phyloP scores from a whole-genome alignment of 2,113 vertebrate species.

The Coracopsis vasa region DNA sequence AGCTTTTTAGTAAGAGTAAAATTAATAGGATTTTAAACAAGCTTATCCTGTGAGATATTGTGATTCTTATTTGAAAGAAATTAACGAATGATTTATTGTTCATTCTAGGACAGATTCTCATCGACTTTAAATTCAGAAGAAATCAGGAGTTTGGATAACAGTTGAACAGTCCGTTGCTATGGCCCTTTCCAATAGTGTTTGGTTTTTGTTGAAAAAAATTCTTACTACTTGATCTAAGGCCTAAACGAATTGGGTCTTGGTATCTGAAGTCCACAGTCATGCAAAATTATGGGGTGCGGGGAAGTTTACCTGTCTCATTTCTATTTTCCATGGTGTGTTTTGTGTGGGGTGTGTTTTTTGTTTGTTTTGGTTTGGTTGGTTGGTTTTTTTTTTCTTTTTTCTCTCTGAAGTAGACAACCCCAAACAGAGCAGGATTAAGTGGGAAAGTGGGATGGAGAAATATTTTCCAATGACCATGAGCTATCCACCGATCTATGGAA shows the following conservation, averaged over 20 bases:
- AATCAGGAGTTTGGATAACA: neutral
- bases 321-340: neutral
- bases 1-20: neutral
- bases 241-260: neutral
- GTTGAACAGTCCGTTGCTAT: neutral
- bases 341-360: neutral
- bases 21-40: neutral
- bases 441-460: neutral
- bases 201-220: neutral
- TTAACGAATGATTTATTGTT: neutral
- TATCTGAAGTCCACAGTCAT: neutral
- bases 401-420: neutral
- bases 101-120: neutral
- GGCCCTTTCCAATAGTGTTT: neutral
- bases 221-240: neutral
- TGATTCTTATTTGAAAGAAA: neutral
- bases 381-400: neutral
- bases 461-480: neutral
- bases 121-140: neutral
- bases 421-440: neutral
- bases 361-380: no score
- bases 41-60: fast-evolving
- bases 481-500: neutral
- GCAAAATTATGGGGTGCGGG: neutral
- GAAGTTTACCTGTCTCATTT: neutral